These are phyloP conservation scores for Pelodytes ibericus DNA, from an alignment of 2,797 vertebrate genomes.

Conservation along the genomic window DNA sequence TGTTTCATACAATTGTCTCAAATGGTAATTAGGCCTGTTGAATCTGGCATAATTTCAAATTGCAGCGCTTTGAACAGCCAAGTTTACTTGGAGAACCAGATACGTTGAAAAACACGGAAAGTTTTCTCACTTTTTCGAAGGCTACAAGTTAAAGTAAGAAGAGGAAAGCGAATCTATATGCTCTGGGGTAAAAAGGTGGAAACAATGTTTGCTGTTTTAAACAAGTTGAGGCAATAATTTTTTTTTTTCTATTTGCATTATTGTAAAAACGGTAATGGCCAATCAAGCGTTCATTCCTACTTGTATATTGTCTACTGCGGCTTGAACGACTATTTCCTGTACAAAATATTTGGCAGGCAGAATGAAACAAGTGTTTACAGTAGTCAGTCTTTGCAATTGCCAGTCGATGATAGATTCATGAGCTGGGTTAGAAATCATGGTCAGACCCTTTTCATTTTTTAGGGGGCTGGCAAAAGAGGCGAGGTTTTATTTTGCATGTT, in stretches of 20 bases:
- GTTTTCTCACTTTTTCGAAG: conserved; percentile 6
- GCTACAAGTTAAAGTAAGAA: neutral
- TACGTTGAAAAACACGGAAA: conserved; percentile 37
- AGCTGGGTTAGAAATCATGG: neutral
- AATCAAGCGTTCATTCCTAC: conserved; percentile 42
- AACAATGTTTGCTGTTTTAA: conserved; percentile 8
- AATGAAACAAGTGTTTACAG: conserved; percentile 39
- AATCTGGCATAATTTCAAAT: conserved; percentile 48
- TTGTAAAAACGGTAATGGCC: conserved; percentile 28
- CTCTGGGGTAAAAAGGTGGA: conserved; percentile 1
- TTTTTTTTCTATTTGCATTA: conserved; percentile 29
- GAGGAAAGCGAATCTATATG: neutral
- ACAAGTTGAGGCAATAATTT: neutral
- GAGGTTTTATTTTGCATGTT: too few relatives aligned
- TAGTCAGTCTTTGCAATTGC: conserved; percentile 28
- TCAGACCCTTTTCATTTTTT: neutral
- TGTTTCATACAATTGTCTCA: conserved; percentile 51
- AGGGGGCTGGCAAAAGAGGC: too few relatives aligned
- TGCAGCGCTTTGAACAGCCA: conserved; percentile 46
- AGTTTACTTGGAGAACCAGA: conserved; percentile 52
- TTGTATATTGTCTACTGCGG: conserved; percentile 40
- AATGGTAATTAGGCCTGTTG: conserved; percentile 52
- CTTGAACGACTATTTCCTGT: conserved; percentile 46
- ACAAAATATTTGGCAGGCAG: conserved; percentile 39
- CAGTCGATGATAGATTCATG: conserved; percentile 10